Conservation (phyloP, 2,797 vertebrate species). For the Telmatherina bonti region DNA sequence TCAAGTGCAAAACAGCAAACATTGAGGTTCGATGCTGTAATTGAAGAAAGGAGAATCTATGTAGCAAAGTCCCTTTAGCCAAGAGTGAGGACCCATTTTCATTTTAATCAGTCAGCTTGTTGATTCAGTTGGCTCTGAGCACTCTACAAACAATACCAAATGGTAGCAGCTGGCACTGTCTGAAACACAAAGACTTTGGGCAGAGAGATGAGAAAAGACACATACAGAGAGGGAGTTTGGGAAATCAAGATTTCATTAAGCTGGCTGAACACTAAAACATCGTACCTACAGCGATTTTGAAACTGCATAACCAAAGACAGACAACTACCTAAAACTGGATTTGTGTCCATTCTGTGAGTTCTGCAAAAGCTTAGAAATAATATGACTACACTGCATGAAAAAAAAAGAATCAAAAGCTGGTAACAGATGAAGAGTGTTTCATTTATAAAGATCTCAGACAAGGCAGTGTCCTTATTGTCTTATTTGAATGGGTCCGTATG, state of each 20-base stretch:
- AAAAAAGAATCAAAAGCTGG: slow-evolving; percentile 13
- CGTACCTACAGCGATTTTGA: slow-evolving; percentile 32
- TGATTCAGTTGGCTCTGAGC: slow-evolving; percentile 84
- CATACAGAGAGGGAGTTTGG: slow-evolving; percentile 65
- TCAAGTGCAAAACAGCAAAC: slow-evolving; percentile 42
- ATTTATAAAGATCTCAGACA: slow-evolving; percentile 33
- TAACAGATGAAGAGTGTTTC: slow-evolving; percentile 33
- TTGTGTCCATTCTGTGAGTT: slow-evolving; percentile 18
- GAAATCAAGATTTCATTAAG: slow-evolving; percentile 80
- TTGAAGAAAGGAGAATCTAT: slow-evolving; percentile 49
- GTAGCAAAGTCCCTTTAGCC: slow-evolving; percentile 29
- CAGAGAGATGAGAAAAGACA: slow-evolving; percentile 65
- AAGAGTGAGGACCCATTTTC: slow-evolving; percentile 74
- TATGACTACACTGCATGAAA: slow-evolving; percentile 7
- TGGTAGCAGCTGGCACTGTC: slow-evolving; percentile 78
- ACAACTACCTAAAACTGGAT: slow-evolving; percentile 26
- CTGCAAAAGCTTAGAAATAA: slow-evolving; percentile 26
- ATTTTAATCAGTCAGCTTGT: slow-evolving; percentile 85
- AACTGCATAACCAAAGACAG: slow-evolving; percentile 15
- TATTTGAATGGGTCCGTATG: slow-evolving; percentile 44
- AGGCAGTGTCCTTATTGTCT: slow-evolving; percentile 29
- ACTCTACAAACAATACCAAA: slow-evolving; percentile 85
- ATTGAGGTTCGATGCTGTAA: slow-evolving; percentile 42
- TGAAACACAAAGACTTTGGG: slow-evolving; percentile 58
- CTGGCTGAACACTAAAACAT: slow-evolving; percentile 68